Percentiles rank a stretch among this genome's conserved stretches.
Conservation (phyloP, 2,113 vertebrate species). For the Tachuris rubrigastra region DNA sequence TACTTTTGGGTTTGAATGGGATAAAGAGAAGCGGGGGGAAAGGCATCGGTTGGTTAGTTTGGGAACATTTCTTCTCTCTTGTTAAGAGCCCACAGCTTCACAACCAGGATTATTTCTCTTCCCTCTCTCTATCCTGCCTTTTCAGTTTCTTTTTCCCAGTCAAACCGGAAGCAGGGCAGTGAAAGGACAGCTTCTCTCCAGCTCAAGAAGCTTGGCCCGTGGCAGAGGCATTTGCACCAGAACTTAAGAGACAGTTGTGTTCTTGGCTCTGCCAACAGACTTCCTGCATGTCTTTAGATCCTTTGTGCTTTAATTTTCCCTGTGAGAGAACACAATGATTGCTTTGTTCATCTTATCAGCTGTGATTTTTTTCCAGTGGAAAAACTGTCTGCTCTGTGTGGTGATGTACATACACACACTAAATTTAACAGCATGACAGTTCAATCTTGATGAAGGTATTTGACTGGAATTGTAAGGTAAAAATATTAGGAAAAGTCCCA, state of each 20-base stretch:
- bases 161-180: conserved; percentile 29
- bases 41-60: conserved; percentile 17
- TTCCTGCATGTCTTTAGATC: conserved; percentile 18
- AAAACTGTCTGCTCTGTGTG: not conserved
- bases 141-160: conserved; percentile 44
- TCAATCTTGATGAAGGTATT: not conserved
- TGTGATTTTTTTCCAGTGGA: not conserved
- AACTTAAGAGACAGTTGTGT: not conserved
- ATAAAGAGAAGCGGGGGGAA: not conserved
- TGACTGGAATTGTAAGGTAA: not conserved
- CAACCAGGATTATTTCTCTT: conserved; percentile 41
- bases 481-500: not conserved
- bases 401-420: not conserved
- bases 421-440: not conserved
- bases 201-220: conserved; percentile 9
- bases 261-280: conserved; percentile 28
- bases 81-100: conserved; percentile 29
- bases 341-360: conserved; percentile 29
- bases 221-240: conserved; percentile 6
- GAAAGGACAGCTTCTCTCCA: conserved; percentile 36
- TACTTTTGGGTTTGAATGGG: not conserved
- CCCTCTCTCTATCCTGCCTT: conserved; percentile 33
- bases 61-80: conserved; percentile 41
- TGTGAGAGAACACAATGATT: not conserved
- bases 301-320: not conserved